Evolutionary conservation across 2,888 invertebrate genomes (phyloP).

Genomic region (Cheiracanthium punctorium): DNA sequence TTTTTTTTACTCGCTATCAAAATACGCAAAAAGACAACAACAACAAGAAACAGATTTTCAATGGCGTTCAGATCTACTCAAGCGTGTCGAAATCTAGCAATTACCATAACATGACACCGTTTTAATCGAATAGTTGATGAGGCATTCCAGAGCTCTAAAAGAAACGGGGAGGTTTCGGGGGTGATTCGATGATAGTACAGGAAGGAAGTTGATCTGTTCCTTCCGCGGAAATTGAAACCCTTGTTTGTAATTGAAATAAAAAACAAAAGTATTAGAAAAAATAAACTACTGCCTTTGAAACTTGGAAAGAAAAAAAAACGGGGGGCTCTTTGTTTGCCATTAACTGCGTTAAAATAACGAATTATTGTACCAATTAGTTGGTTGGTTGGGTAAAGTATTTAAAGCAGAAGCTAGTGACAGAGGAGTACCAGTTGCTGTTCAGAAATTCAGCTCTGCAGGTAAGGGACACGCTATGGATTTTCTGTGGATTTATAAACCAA

Average conservation of each 20-base stretch:
- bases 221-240: not conserved
- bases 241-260: not conserved
- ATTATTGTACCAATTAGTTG: not conserved
- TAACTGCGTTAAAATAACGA: not conserved
- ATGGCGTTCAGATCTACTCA: too few species aligned
- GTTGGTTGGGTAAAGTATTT: not conserved
- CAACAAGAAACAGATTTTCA: too few species aligned
- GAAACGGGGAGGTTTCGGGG: constrained; percentile 19
- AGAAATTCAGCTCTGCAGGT: not conserved
- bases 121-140: not conserved
- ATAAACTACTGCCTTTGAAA: not conserved
- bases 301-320: not conserved
- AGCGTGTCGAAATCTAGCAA: too few species aligned
- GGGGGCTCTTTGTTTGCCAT: not conserved
- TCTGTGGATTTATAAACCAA: not conserved
- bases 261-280: not conserved
- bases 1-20: too few species aligned
- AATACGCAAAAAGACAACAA: too few species aligned
- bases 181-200: constrained; percentile 26
- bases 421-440: not conserved
- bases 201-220: constrained; percentile 32
- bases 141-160: not conserved
- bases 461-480: not conserved
- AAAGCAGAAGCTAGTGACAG: not conserved
- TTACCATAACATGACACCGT: not conserved